Percentiles rank a stretch among this genome's conserved stretches.
Conservation (phyloP, 2,797 vertebrate genomes). For the Sciaenops ocellatus region DNA sequence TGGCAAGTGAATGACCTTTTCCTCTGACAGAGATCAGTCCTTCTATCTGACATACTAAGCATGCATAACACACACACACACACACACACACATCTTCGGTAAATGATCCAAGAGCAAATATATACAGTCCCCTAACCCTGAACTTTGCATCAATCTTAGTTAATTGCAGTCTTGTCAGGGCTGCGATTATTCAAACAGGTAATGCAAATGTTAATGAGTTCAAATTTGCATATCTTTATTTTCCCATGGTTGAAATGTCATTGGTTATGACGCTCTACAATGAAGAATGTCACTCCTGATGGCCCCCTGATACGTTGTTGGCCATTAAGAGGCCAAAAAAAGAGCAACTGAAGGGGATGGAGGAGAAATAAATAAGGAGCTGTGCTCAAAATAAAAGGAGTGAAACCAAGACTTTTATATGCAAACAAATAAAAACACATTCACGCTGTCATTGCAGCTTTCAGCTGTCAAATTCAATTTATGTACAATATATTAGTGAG, state of each 20-base stretch:
- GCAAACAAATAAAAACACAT: conserved; percentile 39
- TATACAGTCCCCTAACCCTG: conserved; percentile 89
- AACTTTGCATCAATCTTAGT: conserved; percentile 99
- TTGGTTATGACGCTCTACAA: conserved; percentile 96
- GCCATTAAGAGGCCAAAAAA: conserved; percentile 91
- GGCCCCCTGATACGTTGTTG: conserved; percentile 93
- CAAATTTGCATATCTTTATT: conserved; percentile 99
- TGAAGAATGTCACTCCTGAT: conserved; percentile 97
- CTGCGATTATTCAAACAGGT: conserved; percentile 98
- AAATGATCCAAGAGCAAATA: conserved; percentile 78
- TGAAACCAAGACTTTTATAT: conserved; percentile 15
- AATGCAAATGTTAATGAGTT: conserved; percentile 99
- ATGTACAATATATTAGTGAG: background rate
- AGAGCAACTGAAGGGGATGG: conserved; percentile 59
- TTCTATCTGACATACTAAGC: conserved; percentile 61
- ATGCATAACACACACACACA: conserved; percentile 39
- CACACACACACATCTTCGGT: conserved; percentile 44
- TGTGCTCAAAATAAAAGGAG: conserved; percentile 19
- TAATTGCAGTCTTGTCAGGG: conserved; percentile 99
- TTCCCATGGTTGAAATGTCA: conserved; percentile 99
- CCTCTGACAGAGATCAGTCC: conserved; percentile 73
- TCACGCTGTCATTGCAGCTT: background rate
- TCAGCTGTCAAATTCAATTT: conserved; percentile 19
- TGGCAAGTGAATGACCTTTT: conserved; percentile 71
- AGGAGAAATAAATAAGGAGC: conserved; percentile 67